Evolutionary conservation across 2,113 vertebrate species (phyloP).

Genomic region (Drymodes brunneopygia): DNA sequence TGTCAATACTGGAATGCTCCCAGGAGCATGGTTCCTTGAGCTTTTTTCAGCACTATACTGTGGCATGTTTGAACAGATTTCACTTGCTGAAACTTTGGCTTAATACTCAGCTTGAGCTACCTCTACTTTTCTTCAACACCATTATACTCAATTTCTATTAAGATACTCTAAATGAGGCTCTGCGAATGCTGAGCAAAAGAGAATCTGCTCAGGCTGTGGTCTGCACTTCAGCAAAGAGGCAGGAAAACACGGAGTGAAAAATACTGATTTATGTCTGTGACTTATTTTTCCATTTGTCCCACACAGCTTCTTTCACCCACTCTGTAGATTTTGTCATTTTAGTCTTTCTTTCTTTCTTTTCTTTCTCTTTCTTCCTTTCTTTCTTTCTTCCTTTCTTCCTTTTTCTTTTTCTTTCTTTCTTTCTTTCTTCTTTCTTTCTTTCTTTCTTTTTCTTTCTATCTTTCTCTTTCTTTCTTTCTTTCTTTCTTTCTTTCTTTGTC

Average conservation of each 20-base stretch:
- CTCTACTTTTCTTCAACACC: neutral
- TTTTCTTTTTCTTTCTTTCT: rapidly evolving
- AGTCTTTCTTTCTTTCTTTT: rapidly evolving
- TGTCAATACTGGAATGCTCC: neutral
- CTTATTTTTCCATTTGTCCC: neutral
- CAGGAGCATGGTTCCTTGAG: neutral
- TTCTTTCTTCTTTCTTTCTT: rapidly evolving
- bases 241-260: neutral
- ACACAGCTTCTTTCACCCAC: neutral
- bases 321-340: neutral
- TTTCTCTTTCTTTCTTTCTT: too few relatives aligned
- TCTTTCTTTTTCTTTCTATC: rapidly evolving
- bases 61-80: neutral
- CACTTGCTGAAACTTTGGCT: neutral
- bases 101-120: neutral
- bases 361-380: too few relatives aligned
- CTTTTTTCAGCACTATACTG: neutral
- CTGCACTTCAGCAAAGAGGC: neutral
- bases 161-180: neutral
- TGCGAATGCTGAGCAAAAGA: neutral
- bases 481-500: rapidly evolving
- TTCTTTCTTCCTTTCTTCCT: too few relatives aligned
- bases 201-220: neutral
- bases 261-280: neutral
- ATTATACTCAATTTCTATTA: neutral